Base-by-base conservation (phyloP, 2,888 invertebrate species). In the Eledona agricola region DNA sequence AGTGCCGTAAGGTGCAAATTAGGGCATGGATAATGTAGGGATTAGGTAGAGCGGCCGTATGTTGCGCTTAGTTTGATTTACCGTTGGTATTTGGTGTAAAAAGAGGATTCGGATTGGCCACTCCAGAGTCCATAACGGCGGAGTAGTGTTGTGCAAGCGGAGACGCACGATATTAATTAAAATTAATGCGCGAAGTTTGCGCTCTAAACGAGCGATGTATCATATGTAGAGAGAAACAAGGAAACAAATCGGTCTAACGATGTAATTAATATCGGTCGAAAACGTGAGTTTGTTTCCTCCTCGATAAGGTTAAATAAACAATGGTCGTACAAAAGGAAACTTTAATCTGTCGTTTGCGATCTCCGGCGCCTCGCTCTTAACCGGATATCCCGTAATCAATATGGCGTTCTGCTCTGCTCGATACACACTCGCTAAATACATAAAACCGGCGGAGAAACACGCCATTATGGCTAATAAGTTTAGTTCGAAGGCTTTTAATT, bases 271-370 rank as follows among this genome's bases (percentile, higher is more conserved):
- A 47, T 40, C 26, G 34, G 35, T 25, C 55, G 57, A 57, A 57
- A 61, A 59, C 59, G 59, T 58, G 59, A 59, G 63, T 59, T 57
- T 56, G 60, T 60, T 63, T 64, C 63, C 62, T 59, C 58, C 63
- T 62, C 61, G 63, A 66, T 64, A 64, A 66, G 59, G 59, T 46
- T 58, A 61, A 64, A 57, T 63, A 61, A 63, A 60, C 63, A 62
- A 62, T 58, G 51, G 58, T 54, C 52, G 47, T 54, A 55, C 45
- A 58, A 54, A 51, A 61, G 59, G 59, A 61, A 61, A 59, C 53
- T 61, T 61, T 61, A 61, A 59, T 59, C 59, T 54, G 53, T 35
- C 49, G 51, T 25, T 57, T 51, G 51, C 46, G 55, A 57, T 59
- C 60, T 57, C 51, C 49, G 56, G 49, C 46, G 52, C 53, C 46